Evolutionary conservation across 1,140 invertebrate species (phyloP).

Genomic region (Lethrus apterus): DNA sequence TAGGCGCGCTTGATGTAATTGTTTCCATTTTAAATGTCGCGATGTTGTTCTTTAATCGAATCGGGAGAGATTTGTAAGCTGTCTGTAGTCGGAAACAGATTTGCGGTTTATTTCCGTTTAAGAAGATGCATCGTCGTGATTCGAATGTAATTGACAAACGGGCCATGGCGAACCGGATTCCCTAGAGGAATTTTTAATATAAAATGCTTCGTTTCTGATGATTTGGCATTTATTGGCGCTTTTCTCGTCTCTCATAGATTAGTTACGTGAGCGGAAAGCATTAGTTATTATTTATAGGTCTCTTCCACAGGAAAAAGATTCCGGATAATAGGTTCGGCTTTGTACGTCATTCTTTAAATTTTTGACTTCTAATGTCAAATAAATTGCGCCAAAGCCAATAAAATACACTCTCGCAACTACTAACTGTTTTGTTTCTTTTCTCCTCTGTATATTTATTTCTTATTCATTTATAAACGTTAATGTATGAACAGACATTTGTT

Average conservation of each 20-base stretch:
- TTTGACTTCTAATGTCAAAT: slow-evolving; percentile 24
- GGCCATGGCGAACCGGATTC: slow-evolving; percentile 2
- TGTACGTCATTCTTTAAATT: slow-evolving; percentile 23
- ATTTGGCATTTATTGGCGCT: slow-evolving; percentile 36
- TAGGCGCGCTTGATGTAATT: no score
- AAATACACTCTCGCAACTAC: no score
- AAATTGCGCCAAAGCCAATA: no score
- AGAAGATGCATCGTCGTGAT: slow-evolving; percentile 11
- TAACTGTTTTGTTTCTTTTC: slow-evolving; percentile 6
- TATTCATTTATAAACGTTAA: slow-evolving; percentile 7
- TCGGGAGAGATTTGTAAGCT: slow-evolving; percentile 6
- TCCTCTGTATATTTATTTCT: slow-evolving; percentile 10
- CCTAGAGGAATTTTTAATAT: slow-evolving; percentile 1
- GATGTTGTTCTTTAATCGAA: slow-evolving; percentile 14
- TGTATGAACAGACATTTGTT: slow-evolving; percentile 4
- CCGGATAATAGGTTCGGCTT: slow-evolving; percentile 29
- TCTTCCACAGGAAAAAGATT: slow-evolving; percentile 28
- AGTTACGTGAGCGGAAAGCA: slow-evolving; percentile 39
- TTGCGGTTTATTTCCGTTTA: slow-evolving; percentile 11
- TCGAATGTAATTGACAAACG: slow-evolving; percentile 12
- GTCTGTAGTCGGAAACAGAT: slow-evolving; percentile 10
- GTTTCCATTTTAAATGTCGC: slow-evolving; percentile 8
- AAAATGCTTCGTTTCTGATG: slow-evolving; percentile 28
- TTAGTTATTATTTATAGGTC: slow-evolving; percentile 37
- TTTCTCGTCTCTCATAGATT: slow-evolving; percentile 38